phyloP scores from a whole-genome alignment of 2,113 vertebrate species.

The Indicator indicator region DNA sequence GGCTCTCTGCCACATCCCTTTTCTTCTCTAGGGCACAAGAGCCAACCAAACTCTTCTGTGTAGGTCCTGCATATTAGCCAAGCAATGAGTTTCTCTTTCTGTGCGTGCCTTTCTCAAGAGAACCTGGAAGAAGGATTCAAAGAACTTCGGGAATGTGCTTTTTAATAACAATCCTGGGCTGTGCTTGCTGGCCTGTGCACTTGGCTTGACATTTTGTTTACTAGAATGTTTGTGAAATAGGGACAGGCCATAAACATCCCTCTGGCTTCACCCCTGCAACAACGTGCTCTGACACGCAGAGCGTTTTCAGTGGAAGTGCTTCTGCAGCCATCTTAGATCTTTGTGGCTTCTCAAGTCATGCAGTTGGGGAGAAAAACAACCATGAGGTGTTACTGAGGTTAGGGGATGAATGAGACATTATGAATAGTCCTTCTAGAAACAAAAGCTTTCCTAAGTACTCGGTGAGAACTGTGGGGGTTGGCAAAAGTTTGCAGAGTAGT shows the following conservation, averaged over 20 bases:
- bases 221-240: conserved; percentile 47
- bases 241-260: conserved; percentile 39
- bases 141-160: not conserved
- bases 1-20: not conserved
- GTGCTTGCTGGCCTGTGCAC: not conserved
- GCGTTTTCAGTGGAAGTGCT: conserved; percentile 33
- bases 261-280: conserved; percentile 9
- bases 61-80: not conserved
- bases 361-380: conserved; percentile 55
- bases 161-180: conserved; percentile 36
- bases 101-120: conserved; percentile 31
- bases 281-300: not conserved
- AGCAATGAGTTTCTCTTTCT: not conserved
- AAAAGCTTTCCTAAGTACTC: conserved; percentile 35
- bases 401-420: conserved; percentile 56
- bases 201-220: conserved; percentile 49
- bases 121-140: conserved; percentile 39
- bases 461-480: conserved; percentile 63
- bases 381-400: conserved; percentile 46
- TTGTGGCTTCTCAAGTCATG: conserved; percentile 50
- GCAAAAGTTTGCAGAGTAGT: not conserved
- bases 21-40: not conserved
- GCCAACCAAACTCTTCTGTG: not conserved
- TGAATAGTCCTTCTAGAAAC: conserved; percentile 50
- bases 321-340: conserved; percentile 20